Evolutionary conservation across 2,113 vertebrate genomes (phyloP).

Genomic region (Hepsetus odoe): DNA sequence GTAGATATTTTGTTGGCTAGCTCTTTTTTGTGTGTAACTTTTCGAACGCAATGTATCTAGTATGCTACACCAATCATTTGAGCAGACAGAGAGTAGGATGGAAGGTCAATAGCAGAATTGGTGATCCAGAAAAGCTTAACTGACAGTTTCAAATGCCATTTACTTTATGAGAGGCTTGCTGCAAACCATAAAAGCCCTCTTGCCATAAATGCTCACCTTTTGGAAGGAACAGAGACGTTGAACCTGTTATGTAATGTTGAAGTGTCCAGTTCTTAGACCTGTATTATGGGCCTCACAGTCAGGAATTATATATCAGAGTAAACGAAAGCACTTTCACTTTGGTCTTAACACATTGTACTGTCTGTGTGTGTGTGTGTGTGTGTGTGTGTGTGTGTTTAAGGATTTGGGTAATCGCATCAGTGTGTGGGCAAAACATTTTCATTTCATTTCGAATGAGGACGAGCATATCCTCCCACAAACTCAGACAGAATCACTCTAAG

Average conservation of each 20-base stretch:
- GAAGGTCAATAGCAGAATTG: background rate
- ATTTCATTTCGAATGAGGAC: conserved; percentile 58
- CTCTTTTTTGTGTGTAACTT: background rate
- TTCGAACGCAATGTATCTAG: background rate
- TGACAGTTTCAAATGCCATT: conserved; percentile 26
- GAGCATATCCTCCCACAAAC: conserved; percentile 32
- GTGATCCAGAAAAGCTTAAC: conserved; percentile 9
- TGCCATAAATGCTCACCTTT: conserved; percentile 19
- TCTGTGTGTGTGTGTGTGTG: background rate
- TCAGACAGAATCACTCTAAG: conserved; percentile 43
- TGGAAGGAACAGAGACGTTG: background rate
- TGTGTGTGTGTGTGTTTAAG: conserved; percentile 20
- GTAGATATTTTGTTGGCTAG: no score
- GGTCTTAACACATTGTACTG: conserved; percentile 46
- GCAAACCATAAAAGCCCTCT: conserved; percentile 22
- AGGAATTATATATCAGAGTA: conserved; percentile 56
- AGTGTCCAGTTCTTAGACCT: conserved; percentile 43
- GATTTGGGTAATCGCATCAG: conserved; percentile 57
- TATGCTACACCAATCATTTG: background rate
- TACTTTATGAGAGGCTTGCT: conserved; percentile 25
- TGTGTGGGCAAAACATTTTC: conserved; percentile 20
- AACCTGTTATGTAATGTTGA: conserved; percentile 22
- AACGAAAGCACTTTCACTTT: conserved; percentile 53
- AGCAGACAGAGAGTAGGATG: background rate
- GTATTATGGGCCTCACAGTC: conserved; percentile 36